A percentile compares a stretch with the other conserved stretches of the same genome.
Conservation (phyloP, 2,888 invertebrate species). For the Choreutis nemorana region DNA sequence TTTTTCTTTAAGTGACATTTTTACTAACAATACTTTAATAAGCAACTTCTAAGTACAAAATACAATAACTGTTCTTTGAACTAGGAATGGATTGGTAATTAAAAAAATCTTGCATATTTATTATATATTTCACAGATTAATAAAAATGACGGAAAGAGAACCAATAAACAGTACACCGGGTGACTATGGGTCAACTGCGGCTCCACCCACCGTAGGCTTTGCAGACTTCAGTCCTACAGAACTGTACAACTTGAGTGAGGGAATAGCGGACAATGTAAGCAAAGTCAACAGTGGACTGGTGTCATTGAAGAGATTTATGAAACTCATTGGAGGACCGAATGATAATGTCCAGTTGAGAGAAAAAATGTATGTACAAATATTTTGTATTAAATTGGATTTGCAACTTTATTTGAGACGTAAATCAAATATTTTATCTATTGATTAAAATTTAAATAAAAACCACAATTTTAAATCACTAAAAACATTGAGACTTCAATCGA, state of each 20-base stretch:
- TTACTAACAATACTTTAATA: no score
- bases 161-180: slow-evolving; percentile 43
- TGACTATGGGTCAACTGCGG: slow-evolving; percentile 51
- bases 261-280: slow-evolving; percentile 82
- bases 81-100: no score
- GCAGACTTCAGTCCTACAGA: slow-evolving; percentile 77
- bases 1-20: no score
- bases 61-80: no score
- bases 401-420: background rate
- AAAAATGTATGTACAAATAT: slow-evolving; percentile 53
- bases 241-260: slow-evolving; percentile 80
- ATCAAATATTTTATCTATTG: slow-evolving; percentile 4
- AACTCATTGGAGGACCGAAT: slow-evolving; percentile 76
- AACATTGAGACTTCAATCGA: no score
- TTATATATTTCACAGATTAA: background rate
- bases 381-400: slow-evolving; percentile 6
- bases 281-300: slow-evolving; percentile 78
- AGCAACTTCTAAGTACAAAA: no score
- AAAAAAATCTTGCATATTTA: no score
- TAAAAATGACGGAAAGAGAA: slow-evolving; percentile 45
- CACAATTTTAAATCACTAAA: no score
- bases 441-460: no score
- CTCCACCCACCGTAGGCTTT: slow-evolving; percentile 74
- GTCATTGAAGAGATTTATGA: slow-evolving; percentile 75
- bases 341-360: slow-evolving; percentile 70